Base-by-base conservation (phyloP, 2,888 invertebrate species). In the Prosopocoilus inquinatus region DNA sequence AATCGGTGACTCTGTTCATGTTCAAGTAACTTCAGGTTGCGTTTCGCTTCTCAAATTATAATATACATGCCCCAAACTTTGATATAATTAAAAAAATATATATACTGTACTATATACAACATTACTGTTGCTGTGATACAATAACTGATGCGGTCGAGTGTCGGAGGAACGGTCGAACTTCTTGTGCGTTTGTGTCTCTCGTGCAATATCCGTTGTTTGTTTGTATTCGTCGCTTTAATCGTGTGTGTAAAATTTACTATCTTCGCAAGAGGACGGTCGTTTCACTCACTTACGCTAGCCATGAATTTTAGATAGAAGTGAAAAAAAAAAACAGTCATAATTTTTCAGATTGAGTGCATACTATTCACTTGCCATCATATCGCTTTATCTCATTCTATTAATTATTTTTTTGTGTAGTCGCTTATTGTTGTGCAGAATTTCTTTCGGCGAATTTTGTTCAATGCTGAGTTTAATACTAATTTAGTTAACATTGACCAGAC, bases 101-200 rank as follows among this genome's bases (percentile, higher is more conserved):
- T n/a, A n/a, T n/a, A 66, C 64, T 63, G 63, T 68, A 69, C 67
- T 67, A 66, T 65, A 68, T 64, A 69, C 66, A 70, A 70, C 57
- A 54, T 61, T 73, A 75, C 72, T 75, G 72, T 74, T 75, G 74
- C 75, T 75, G 75, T 75, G 75, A 75, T 75, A 75, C 64, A 61
- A 65, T 63, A 54, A 55, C 47, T 48, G 47, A 57, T 35, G 56
- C 56, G 52, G 38, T 57, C 44, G 35, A 16, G 38, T 36, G 28
- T 50, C 12, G 8, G 15, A 38, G 16, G 15, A 28, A 28, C 20
- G 13, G 41, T 9, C 41, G 16, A 41, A 15, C 16, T 41, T 41
- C 12, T 41, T 41, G 13, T 16, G 12, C 16, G 13, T 36, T 41
- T 41, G 16, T 12, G 41, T 41, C 36, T n/a, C 49, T 50, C 47